These are phyloP conservation scores for Vannuccia rotundouncinata DNA, from an alignment of 2,888 invertebrate species.

Conservation along the genomic window DNA sequence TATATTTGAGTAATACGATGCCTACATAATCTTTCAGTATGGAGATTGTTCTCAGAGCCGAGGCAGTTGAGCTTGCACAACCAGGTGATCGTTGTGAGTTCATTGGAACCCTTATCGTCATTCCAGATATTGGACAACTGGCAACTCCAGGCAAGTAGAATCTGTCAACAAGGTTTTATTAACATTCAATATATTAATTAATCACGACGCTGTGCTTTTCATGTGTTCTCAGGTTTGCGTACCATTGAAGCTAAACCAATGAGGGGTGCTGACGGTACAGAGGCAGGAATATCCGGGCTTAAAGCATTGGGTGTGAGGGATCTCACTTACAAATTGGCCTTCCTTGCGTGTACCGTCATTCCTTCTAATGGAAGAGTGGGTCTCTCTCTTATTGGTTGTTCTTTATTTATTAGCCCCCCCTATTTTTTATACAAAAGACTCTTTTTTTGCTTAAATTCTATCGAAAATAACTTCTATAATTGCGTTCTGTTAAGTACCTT, in stretches of 20 bases:
- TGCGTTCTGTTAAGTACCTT: constrained; percentile 18
- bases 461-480: no score
- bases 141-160: constrained; percentile 66
- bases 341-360: constrained; percentile 83
- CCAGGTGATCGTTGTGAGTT: constrained; percentile 80
- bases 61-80: constrained; percentile 90
- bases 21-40: no score
- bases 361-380: constrained; percentile 69
- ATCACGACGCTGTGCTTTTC: not conserved
- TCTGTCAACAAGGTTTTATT: constrained; percentile 17
- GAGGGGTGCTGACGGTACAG: not conserved
- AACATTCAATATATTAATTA: not conserved
- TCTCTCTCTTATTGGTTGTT: constrained; percentile 20
- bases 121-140: constrained; percentile 85
- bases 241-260: constrained; percentile 33
- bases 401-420: no score
- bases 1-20: no score
- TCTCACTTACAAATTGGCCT: constrained; percentile 78
- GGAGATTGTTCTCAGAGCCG: constrained; percentile 85
- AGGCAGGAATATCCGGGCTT: constrained; percentile 61
- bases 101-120: constrained; percentile 88
- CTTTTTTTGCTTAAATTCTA: no score
- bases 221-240: not conserved
- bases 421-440: no score
- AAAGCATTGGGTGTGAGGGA: constrained; percentile 79